Evolutionary conservation across 2,113 vertebrate genomes (phyloP), one percentile per base, ranked within the genome.

Genomic region (Loxodonta africana): DNA sequence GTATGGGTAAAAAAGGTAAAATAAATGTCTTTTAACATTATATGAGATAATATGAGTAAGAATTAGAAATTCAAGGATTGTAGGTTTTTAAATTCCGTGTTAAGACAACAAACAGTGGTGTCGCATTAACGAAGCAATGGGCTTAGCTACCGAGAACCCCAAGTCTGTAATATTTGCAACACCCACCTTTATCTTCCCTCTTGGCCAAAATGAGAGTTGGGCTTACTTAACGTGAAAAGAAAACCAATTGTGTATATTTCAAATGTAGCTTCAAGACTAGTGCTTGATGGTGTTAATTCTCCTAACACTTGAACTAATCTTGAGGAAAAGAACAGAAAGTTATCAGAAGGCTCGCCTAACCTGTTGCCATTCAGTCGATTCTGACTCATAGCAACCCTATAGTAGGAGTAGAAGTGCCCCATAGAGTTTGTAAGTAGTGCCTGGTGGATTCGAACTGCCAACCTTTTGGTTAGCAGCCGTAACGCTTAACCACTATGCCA

Each of bases 1-100:
- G 26, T 95, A 44, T 62, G 96, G 95, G 91, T 44, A 94, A 60
- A 97, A 96, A 89, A 95, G 21, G 9, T 81, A 57, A 76, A 93
- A 97, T 94, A 10, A 53, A 25, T 51, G 51, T 77, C 83, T 96
- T 20, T 67, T 94, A 90, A 97, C 94, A 76, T 28, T 41, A 37
- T 37, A 37, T 37, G 37, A 37, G 37, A 37, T 37, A 37, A 30
- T 57, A 5, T 30, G 83, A 84, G 10, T 25, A 21, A 73, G 94
- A 88, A 87, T 77, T 90, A 65, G 41, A 83, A 80, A 89, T 86
- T 26, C 25, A 77, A 86, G 23, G 60, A 78, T 0, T 15, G 20
- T 67, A 21, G 20, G n/a, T 62, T 83, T 93, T 91, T 65, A 17
- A 71, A 63, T 74, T 87, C 76, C 9, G 5, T 65, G 51, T 76